phyloP scores from a whole-genome alignment of 2,888 invertebrate genomes.

The Netelia virgata region DNA sequence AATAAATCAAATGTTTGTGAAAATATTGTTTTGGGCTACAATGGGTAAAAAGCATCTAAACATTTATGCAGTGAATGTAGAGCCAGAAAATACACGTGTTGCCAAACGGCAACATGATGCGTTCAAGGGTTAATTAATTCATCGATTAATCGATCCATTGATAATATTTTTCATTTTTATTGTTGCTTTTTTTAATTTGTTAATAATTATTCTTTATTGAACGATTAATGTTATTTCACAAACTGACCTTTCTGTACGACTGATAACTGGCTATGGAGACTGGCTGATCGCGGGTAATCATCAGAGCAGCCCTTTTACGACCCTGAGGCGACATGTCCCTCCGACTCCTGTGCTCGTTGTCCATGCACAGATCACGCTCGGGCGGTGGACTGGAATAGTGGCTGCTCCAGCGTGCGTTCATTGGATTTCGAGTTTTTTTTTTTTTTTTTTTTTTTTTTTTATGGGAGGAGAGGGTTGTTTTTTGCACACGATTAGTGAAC shows the following conservation, averaged over 20 bases:
- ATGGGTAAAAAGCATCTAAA: too few relatives aligned
- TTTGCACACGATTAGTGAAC: conserved; percentile 76
- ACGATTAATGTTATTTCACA: too few relatives aligned
- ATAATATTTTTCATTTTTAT: background rate
- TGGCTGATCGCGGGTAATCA: conserved; percentile 87
- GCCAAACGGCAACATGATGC: too few relatives aligned
- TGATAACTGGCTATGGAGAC: conserved; percentile 83
- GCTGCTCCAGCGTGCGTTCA: conserved; percentile 77
- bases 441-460: background rate
- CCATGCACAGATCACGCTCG: conserved; percentile 85
- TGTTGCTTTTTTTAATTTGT: background rate
- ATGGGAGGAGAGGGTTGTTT: conserved; percentile 52
- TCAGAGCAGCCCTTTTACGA: conserved; percentile 89
- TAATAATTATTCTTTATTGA: too few relatives aligned
- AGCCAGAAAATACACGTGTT: too few relatives aligned
- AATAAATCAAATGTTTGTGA: too few relatives aligned
- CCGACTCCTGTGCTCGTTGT: conserved; percentile 91
- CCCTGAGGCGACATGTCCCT: conserved; percentile 94
- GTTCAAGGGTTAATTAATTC: too few relatives aligned
- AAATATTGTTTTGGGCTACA: too few relatives aligned
- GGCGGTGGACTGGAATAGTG: conserved; percentile 85
- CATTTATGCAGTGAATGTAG: too few relatives aligned
- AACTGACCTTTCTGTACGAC: conserved; percentile 85
- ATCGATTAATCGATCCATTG: too few relatives aligned
- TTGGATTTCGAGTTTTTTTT: conserved; percentile 48